Conservation (phyloP, 2,113 vertebrate genomes). For the Melanocharis versteri region DNA sequence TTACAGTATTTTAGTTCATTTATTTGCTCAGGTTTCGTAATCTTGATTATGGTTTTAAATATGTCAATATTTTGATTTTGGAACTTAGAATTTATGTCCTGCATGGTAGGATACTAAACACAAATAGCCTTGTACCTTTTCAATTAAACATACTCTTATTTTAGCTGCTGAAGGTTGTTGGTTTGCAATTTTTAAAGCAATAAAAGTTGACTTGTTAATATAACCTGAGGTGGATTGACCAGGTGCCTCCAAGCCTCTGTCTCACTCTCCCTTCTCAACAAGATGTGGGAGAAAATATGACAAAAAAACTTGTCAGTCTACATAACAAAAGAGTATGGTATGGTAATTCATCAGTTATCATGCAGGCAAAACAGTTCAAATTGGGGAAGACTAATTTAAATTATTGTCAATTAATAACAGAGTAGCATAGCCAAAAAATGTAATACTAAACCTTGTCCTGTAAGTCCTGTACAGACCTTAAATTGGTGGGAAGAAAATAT, state of each 20-base stretch:
- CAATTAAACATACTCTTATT: background rate
- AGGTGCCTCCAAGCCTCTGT: background rate
- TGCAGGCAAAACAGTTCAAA: background rate
- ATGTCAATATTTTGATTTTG: background rate
- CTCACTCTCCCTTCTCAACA: background rate
- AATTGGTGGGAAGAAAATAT: background rate
- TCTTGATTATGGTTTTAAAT: background rate
- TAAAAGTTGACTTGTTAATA: background rate
- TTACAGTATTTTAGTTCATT: background rate
- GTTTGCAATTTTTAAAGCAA: background rate
- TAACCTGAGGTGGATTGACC: background rate
- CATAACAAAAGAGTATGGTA: rapidly evolving
- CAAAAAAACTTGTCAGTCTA: background rate
- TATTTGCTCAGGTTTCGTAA: background rate
- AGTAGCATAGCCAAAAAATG: rapidly evolving
- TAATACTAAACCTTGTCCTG: background rate
- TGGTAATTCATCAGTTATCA: background rate
- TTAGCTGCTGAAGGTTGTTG: background rate
- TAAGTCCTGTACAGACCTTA: background rate
- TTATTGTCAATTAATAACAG: background rate
- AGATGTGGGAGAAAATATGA: background rate
- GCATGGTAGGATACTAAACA: background rate
- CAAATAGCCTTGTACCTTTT: background rate
- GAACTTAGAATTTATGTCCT: background rate
- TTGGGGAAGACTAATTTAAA: background rate